Percentiles rank a stretch among this genome's conserved stretches.
Evolutionary conservation across 2,888 invertebrate genomes (phyloP).

Genomic region (Drosophila anomelani): DNA sequence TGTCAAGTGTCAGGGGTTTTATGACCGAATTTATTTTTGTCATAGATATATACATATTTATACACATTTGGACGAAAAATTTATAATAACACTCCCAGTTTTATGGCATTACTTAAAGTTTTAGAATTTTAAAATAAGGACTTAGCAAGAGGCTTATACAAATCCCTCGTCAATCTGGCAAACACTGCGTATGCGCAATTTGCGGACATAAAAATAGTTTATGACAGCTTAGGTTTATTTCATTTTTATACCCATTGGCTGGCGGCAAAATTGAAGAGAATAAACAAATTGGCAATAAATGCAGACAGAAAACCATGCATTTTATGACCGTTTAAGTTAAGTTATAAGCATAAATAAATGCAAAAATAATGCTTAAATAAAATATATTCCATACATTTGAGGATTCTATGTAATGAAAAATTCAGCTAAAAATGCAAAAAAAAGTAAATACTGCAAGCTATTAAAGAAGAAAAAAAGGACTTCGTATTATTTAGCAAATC

Average conservation of each 20-base stretch:
- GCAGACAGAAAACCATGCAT: neutral
- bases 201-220: slow-evolving; percentile 19
- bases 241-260: neutral
- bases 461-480: neutral
- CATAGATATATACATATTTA: no score
- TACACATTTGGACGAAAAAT: neutral
- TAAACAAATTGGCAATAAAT: neutral
- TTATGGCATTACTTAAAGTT: neutral
- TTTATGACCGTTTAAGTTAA: neutral
- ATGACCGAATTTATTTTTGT: neutral
- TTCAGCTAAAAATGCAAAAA: no score
- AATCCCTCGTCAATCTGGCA: neutral
- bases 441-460: no score
- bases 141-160: neutral
- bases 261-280: no score
- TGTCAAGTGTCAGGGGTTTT: neutral
- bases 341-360: neutral
- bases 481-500: slow-evolving; percentile 9
- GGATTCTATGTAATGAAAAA: no score
- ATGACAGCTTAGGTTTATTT: slow-evolving; percentile 16
- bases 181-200: slow-evolving; percentile 14
- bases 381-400: neutral
- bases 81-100: neutral
- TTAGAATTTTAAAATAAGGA: neutral
- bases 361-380: neutral